A percentile compares a stretch with the other conserved stretches of the same genome.
These are phyloP conservation scores for Eupithecia abbreviata DNA, from an alignment of 2,888 invertebrate genomes.

Conservation along the genomic window DNA sequence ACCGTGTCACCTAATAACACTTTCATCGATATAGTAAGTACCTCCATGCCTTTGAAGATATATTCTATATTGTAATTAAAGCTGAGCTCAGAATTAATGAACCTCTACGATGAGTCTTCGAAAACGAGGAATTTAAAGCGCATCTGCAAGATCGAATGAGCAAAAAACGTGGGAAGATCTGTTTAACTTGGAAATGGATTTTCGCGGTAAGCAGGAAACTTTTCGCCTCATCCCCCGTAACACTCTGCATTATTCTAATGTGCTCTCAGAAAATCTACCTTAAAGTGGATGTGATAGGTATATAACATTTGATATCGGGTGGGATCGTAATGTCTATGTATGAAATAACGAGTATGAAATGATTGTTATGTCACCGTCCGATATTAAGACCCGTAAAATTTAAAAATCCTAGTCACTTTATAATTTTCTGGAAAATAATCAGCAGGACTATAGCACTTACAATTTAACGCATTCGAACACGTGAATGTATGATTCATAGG, in stretches of 20 bases:
- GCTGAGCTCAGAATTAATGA: slow-evolving; percentile 49
- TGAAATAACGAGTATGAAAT: not conserved
- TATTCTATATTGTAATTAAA: slow-evolving; percentile 51
- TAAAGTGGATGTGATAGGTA: not conserved
- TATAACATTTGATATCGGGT: not conserved
- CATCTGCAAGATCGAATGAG: slow-evolving; percentile 60
- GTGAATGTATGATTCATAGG: too few species aligned
- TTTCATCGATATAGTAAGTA: slow-evolving; percentile 21
- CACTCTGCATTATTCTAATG: slow-evolving; percentile 69
- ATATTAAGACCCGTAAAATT: too few species aligned
- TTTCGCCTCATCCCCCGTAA: slow-evolving; percentile 67
- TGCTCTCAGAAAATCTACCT: slow-evolving; percentile 32
- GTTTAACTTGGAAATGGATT: slow-evolving; percentile 79
- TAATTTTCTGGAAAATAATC: too few species aligned
- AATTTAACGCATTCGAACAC: too few species aligned
- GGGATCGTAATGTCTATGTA: not conserved
- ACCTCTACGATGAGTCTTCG: slow-evolving; percentile 54
- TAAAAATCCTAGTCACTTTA: too few species aligned
- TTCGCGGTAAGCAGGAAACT: slow-evolving; percentile 71
- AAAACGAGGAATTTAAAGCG: slow-evolving; percentile 62
- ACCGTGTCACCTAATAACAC: slow-evolving; percentile 3
- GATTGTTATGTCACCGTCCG: not conserved
- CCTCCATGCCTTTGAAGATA: slow-evolving; percentile 35
- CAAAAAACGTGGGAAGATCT: slow-evolving; percentile 68
- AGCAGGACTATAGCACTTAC: too few species aligned